phyloP scores from a whole-genome alignment of 2,113 vertebrate species.

The Lepus europaeus region DNA sequence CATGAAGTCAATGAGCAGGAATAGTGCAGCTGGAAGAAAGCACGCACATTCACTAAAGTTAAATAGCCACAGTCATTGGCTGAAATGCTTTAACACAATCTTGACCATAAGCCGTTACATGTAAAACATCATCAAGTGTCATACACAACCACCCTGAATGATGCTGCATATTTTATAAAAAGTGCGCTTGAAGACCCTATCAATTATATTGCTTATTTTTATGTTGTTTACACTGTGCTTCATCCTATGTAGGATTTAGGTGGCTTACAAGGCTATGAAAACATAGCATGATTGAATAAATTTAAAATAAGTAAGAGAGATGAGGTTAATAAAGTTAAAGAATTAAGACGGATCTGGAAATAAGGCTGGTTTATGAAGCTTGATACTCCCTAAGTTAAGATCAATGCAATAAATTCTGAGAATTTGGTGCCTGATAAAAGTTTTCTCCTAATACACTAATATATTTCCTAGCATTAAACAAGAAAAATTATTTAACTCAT shows the following conservation, averaged over 20 bases:
- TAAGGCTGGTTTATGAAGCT: conserved; percentile 32
- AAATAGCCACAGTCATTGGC: not conserved
- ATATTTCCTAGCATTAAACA: conserved; percentile 34
- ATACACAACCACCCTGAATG: not conserved
- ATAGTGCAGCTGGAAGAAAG: not conserved
- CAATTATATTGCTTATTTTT: not conserved
- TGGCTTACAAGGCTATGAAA: conserved; percentile 35
- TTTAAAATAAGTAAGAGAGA: conserved; percentile 44
- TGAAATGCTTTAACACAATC: conserved; percentile 40
- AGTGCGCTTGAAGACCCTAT: not conserved
- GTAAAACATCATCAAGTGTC: not conserved
- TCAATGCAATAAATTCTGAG: conserved; percentile 39
- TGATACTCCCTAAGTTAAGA: conserved; percentile 36
- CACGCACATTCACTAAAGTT: not conserved
- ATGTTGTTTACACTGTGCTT: not conserved
- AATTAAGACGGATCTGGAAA: conserved; percentile 6
- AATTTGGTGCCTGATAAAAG: conserved; percentile 12
- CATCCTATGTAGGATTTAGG: not conserved
- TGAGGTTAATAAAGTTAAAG: conserved; percentile 49
- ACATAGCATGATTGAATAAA: not conserved
- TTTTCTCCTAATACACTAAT: conserved; percentile 17
- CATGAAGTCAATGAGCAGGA: not conserved
- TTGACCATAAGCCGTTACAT: not conserved
- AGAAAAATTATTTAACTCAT: not conserved
- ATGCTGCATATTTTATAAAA: not conserved